A percentile compares a stretch with the other conserved stretches of the same genome.
phyloP scores from a whole-genome alignment of 2,113 vertebrate genomes.

The Uropsilus gracilis region DNA sequence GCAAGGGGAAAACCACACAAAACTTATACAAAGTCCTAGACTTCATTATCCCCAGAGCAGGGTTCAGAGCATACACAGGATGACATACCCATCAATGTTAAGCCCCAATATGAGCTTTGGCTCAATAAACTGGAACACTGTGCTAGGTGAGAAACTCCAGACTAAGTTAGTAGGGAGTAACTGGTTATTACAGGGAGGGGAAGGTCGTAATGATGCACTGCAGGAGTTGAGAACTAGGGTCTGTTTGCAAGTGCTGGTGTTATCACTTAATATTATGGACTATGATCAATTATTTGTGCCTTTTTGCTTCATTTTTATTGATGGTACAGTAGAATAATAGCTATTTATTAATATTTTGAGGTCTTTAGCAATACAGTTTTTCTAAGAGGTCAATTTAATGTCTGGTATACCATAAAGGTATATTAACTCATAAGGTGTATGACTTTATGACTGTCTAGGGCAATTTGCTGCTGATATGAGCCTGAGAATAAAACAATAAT shows the following conservation, averaged over 20 bases:
- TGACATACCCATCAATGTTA: too few relatives aligned
- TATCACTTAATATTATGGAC: background rate
- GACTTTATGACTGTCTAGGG: background rate
- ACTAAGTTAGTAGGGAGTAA: background rate
- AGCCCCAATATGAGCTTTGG: background rate
- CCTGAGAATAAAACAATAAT: background rate
- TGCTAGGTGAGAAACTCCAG: background rate
- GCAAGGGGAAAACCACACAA: background rate
- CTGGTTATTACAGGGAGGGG: too few relatives aligned
- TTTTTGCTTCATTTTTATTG: background rate
- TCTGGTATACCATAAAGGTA: background rate
- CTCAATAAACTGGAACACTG: background rate
- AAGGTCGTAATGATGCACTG: fast-evolving
- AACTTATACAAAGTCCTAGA: background rate
- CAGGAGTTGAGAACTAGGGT: background rate
- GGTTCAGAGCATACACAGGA: background rate
- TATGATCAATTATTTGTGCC: background rate
- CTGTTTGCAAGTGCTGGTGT: background rate
- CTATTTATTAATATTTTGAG: background rate
- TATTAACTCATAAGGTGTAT: background rate
- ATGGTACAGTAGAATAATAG: background rate
- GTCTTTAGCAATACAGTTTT: background rate
- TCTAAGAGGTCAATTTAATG: background rate
- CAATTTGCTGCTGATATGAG: background rate
- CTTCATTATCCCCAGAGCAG: background rate